phyloP scores from a whole-genome alignment of 2,888 invertebrate species.

The Calameuta filiformis region DNA sequence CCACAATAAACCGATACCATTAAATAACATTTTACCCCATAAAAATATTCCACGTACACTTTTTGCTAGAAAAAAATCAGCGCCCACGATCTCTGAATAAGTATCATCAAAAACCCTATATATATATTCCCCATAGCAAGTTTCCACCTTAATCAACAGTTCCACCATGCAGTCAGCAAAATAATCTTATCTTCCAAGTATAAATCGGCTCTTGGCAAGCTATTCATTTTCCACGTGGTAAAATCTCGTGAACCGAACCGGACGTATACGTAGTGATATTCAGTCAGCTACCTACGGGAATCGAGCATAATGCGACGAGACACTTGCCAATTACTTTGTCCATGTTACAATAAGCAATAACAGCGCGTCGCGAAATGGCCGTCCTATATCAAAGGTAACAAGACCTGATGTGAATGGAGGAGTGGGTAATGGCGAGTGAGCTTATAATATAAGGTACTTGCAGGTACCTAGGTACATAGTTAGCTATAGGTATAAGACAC shows the following conservation, averaged over 20 bases:
- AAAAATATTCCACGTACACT: neutral
- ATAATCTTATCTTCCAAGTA: neutral
- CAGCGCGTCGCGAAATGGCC: conserved; percentile 16
- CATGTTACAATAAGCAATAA: conserved; percentile 23
- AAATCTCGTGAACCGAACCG: neutral
- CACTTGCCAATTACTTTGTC: conserved; percentile 21
- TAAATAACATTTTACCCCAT: neutral
- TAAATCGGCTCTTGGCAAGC: neutral
- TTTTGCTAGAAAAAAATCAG: neutral
- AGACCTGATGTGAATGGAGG: conserved; percentile 28
- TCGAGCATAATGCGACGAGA: conserved; percentile 6
- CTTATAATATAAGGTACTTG: conserved; percentile 31
- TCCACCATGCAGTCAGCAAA: neutral
- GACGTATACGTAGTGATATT: neutral
- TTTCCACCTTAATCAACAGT: neutral
- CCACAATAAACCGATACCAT: neutral
- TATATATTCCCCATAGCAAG: neutral
- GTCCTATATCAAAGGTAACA: conserved; percentile 30
- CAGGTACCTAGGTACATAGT: conserved; percentile 27
- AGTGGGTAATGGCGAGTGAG: conserved; percentile 38
- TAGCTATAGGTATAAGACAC: neutral
- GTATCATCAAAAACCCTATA: neutral
- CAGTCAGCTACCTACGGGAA: neutral
- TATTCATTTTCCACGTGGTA: neutral
- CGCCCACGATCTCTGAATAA: neutral